Percentiles rank a stretch among this genome's conserved stretches.
Conservation (phyloP, 2,797 vertebrate genomes). For the Mus spretus region DNA sequence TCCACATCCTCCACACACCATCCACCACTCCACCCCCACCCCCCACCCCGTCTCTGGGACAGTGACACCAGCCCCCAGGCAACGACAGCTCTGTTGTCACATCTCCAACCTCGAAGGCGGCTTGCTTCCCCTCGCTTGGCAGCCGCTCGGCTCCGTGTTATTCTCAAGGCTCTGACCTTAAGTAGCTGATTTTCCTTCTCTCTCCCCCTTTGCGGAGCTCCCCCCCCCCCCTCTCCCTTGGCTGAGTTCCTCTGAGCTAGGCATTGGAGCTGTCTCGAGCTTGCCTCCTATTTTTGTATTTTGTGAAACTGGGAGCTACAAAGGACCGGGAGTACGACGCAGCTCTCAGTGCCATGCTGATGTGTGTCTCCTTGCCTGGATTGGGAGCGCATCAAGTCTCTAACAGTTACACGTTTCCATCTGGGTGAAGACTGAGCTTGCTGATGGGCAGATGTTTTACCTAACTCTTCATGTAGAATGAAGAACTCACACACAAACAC, state of each 20-base stretch:
- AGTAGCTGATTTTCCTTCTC: slow-evolving; percentile 35
- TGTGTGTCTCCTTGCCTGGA: neutral
- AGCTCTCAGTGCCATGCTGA: neutral
- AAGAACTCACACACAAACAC: neutral
- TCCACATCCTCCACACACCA: neutral
- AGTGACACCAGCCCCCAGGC: slow-evolving; percentile 13
- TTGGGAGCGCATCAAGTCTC: neutral
- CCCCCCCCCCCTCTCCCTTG: neutral
- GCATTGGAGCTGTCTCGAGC: slow-evolving; percentile 64
- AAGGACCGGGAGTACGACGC: neutral
- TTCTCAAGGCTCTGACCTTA: slow-evolving; percentile 73
- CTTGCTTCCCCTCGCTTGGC: neutral
- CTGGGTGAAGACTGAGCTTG: neutral
- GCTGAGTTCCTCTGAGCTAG: slow-evolving; percentile 58
- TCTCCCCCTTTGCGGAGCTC: neutral
- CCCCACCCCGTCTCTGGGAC: neutral
- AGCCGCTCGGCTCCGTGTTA: slow-evolving; percentile 37
- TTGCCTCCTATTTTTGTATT: slow-evolving; percentile 74
- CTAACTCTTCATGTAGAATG: neutral
- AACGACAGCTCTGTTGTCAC: slow-evolving; percentile 49
- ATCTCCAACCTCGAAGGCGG: neutral
- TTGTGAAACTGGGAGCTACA: slow-evolving; percentile 39
- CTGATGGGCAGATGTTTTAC: neutral
- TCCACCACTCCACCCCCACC: no score
- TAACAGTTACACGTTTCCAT: neutral